Base-by-base conservation (phyloP, 2,113 vertebrate genomes). In the Phoxinus phoxinus region DNA sequence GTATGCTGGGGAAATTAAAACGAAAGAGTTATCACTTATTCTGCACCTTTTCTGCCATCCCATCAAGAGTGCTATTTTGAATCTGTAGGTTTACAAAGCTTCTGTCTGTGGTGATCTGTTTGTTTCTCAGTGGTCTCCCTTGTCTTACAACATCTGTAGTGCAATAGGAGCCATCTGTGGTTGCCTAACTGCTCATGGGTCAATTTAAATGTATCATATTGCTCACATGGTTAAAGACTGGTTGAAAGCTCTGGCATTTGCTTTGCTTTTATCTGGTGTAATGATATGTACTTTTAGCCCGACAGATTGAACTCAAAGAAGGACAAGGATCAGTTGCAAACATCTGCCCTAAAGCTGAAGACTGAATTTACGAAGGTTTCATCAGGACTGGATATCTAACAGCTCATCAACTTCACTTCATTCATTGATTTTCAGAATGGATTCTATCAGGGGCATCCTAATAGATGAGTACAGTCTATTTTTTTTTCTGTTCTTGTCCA, bases 381-480 rank as follows among this genome's bases (percentile, higher is more conserved):
- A 48, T 27, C 72, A 74, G 13, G 72, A 46, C 23, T 48, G 41
- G 23, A 48, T 74, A 3, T 74, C 72, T 48, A 74, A 74, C 23
- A 15, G 41, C n/a, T 69, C 65, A 69, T 35, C 65, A 69, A 69
- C 37, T 72, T 17, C 1, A 41, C 37, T 44, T 51, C 73, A 53
- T 76, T 76, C 73, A 76, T 10, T 76, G 73, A 76, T 48, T 53
- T 46, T 75, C 51, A 35, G 19, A 77, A 77, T 35, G 30, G 53
- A 77, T 58, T 77, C 51, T 21, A 2, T 76, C 46, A 32, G 23
- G n/a, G n/a, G 2, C 44, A 75, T 51, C n/a, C 6, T 75, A 46
- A 48, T 21, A 58, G 75, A 58, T 58, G 15, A 78, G 30, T 58
- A 13, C 19, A 77, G 23, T 61, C 21, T 19, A 21, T 12, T 25